These are phyloP conservation scores for Furcifer pardalis DNA, from an alignment of 2,797 vertebrate species.

Conservation along the genomic window DNA sequence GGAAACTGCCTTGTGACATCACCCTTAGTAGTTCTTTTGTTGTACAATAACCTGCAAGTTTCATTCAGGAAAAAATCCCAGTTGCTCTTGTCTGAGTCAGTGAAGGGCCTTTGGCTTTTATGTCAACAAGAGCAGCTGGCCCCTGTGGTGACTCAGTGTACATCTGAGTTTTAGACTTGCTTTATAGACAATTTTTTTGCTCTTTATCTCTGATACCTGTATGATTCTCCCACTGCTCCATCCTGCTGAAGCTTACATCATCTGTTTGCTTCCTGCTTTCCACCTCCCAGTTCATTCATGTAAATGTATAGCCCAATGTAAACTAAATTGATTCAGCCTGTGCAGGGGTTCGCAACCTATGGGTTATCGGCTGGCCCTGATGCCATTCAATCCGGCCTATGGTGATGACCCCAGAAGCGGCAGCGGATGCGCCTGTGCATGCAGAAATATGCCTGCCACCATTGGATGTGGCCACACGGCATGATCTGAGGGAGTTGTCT, in stretches of 20 bases:
- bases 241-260: constrained; percentile 46
- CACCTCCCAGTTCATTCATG: constrained; percentile 29
- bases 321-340: constrained; percentile 45
- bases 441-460: no score
- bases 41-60: background rate
- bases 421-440: no score
- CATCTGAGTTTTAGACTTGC: background rate
- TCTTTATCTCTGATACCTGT: constrained; percentile 16
- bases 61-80: background rate
- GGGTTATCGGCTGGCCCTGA: no score
- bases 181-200: constrained; percentile 48
- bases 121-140: constrained; percentile 37
- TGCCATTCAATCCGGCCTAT: no score
- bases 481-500: no score
- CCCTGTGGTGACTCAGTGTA: constrained; percentile 10
- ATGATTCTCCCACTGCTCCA: constrained; percentile 42
- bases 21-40: background rate
- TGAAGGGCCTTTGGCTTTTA: constrained; percentile 30
- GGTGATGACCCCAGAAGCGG: no score
- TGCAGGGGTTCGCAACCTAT: no score
- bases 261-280: constrained; percentile 1
- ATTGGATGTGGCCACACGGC: no score
- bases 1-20: background rate
- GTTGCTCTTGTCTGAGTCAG: background rate
- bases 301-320: constrained; percentile 50